Conservation (phyloP, 2,888 invertebrate genomes). For the Caenorhabditis sp. region DNA sequence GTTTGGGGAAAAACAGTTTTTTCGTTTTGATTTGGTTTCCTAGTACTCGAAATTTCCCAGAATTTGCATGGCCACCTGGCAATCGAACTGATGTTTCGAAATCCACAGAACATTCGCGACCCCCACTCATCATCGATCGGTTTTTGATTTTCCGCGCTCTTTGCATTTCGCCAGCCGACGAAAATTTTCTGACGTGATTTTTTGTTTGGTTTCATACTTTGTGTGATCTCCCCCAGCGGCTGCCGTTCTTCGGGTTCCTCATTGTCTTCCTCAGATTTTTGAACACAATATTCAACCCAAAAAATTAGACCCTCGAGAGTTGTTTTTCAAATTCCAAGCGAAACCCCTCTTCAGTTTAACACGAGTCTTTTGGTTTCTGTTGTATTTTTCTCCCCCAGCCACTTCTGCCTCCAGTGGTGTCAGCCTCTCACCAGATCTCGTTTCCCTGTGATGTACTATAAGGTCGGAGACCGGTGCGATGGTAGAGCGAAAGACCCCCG, state of each 20-base stretch:
- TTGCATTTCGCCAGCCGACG: not conserved
- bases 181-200: not conserved
- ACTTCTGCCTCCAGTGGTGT: not conserved
- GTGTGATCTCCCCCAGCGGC: not conserved
- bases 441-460: constrained; percentile 47
- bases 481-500: not conserved
- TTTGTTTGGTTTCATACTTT: constrained; percentile 30
- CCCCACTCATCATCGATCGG: not conserved
- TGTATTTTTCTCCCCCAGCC: not conserved
- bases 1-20: not conserved
- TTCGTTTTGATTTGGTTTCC: not conserved
- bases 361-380: not conserved
- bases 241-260: not conserved
- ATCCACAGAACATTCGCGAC: constrained; percentile 40
- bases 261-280: not conserved
- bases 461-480: constrained; percentile 45
- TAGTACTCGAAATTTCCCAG: not conserved
- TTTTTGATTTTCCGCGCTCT: not conserved
- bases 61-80: constrained; percentile 6
- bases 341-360: not conserved
- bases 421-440: constrained; percentile 23
- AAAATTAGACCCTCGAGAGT: constrained; percentile 34
- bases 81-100: constrained; percentile 41
- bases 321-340: not conserved
- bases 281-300: constrained; percentile 1